phyloP scores from a whole-genome alignment of 2,797 vertebrate species.

The Botia almorhae region DNA sequence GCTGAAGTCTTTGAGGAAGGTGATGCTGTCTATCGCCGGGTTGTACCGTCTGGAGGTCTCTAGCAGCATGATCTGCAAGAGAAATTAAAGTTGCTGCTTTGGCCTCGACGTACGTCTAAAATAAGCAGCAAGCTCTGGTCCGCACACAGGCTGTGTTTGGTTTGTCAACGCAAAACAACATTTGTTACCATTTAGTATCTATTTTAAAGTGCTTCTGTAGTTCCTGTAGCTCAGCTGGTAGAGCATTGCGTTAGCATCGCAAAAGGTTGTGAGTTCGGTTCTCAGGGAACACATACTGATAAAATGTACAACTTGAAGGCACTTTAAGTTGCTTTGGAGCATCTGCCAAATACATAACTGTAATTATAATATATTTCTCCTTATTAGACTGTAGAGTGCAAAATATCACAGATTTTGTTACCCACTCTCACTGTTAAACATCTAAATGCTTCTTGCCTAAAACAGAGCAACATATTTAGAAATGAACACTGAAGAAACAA shows the following conservation, averaged over 20 bases:
- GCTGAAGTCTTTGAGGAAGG: constrained; percentile 95
- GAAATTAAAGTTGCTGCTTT: neutral
- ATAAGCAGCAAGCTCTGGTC: neutral
- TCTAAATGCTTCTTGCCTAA: neutral
- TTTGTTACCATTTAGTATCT: neutral
- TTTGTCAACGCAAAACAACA: neutral
- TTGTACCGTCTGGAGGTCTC: constrained; percentile 96
- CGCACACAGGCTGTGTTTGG: neutral
- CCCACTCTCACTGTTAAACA: neutral
- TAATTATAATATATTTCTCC: neutral
- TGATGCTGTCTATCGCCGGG: constrained; percentile 92
- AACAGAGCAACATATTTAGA: neutral
- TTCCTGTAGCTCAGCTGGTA: no score
- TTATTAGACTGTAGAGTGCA: neutral
- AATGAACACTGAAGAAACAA: constrained; percentile 14
- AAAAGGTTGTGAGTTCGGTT: no score
- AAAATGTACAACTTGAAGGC: no score
- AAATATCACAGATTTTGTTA: neutral
- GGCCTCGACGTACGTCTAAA: neutral
- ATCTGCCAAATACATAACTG: no score
- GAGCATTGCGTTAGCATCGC: no score
- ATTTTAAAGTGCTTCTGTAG: neutral
- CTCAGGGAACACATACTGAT: no score
- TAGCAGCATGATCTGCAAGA: constrained; percentile 91
- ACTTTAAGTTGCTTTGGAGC: no score